Percentiles rank a stretch among this genome's conserved stretches.
These are phyloP conservation scores for Brevimyrus niger DNA, from an alignment of 2,113 vertebrate species.

Conservation along the genomic window DNA sequence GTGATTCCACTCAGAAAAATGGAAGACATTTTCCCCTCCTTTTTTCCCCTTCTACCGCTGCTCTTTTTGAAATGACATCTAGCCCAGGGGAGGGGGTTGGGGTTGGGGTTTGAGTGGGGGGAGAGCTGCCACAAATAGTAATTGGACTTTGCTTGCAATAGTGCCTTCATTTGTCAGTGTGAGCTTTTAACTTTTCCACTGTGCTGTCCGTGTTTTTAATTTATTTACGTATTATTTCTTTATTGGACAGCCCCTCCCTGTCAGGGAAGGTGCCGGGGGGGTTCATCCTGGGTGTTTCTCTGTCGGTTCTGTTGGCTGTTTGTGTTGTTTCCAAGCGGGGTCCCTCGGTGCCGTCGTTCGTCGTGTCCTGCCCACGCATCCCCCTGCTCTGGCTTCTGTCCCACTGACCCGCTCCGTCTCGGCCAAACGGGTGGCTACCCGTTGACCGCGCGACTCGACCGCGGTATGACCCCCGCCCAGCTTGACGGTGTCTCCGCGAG, in stretches of 20 bases:
- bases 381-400: not conserved
- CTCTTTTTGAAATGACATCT: slow-evolving; percentile 34
- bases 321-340: not conserved
- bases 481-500: slow-evolving; percentile 12
- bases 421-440: slow-evolving; percentile 28
- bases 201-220: slow-evolving; percentile 17
- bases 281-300: slow-evolving; percentile 26
- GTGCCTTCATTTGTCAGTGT: slow-evolving; percentile 65
- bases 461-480: slow-evolving; percentile 24
- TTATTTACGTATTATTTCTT: slow-evolving; percentile 7
- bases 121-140: slow-evolving; percentile 47
- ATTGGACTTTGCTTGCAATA: slow-evolving; percentile 66
- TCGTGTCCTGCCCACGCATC: not conserved
- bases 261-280: not conserved
- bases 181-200: slow-evolving; percentile 35
- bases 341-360: not conserved
- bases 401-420: slow-evolving; percentile 24
- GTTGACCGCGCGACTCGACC: slow-evolving; percentile 12
- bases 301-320: slow-evolving; percentile 28
- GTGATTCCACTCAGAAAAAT: not conserved
- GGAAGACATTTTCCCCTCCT: not conserved
- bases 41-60: not conserved
- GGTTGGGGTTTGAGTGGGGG: not conserved
- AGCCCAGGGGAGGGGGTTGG: slow-evolving; percentile 47
- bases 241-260: not conserved